Conservation (phyloP, 2,888 invertebrate species). For the Crepidodera aurea region DNA sequence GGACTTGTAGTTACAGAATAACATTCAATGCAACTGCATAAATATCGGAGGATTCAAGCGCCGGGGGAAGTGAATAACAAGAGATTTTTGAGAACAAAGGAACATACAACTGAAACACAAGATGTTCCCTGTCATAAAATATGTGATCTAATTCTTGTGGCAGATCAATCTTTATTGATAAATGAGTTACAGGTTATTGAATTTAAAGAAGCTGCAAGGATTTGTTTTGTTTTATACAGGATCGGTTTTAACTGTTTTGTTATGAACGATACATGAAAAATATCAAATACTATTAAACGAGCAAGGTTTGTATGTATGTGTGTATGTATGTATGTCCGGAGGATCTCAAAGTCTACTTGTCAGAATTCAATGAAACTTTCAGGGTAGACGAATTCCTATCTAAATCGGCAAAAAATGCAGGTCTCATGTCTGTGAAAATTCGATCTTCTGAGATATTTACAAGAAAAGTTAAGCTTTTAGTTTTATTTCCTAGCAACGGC, state of each 20-base stretch:
- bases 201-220: background rate
- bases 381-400: no score
- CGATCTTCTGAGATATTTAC: no score
- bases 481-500: no score
- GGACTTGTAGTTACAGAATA: slow-evolving; percentile 29
- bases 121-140: slow-evolving; percentile 10
- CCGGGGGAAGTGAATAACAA: slow-evolving; percentile 10
- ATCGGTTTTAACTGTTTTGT: background rate
- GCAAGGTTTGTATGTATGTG: no score
- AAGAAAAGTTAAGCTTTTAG: no score
- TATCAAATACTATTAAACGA: no score
- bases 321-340: no score
- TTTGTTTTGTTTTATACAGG: background rate
- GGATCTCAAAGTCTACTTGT: no score
- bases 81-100: slow-evolving; percentile 16
- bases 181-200: slow-evolving; percentile 5
- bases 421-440: no score
- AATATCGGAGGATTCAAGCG: slow-evolving; percentile 13
- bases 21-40: slow-evolving; percentile 28
- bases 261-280: no score
- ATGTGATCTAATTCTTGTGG: slow-evolving; percentile 5
- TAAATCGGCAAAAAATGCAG: no score
- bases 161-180: slow-evolving; percentile 7
- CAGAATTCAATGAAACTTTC: no score
- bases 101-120: slow-evolving; percentile 1